phyloP scores from a whole-genome alignment of 2,888 invertebrate species.

The Trachelus tabidus region DNA sequence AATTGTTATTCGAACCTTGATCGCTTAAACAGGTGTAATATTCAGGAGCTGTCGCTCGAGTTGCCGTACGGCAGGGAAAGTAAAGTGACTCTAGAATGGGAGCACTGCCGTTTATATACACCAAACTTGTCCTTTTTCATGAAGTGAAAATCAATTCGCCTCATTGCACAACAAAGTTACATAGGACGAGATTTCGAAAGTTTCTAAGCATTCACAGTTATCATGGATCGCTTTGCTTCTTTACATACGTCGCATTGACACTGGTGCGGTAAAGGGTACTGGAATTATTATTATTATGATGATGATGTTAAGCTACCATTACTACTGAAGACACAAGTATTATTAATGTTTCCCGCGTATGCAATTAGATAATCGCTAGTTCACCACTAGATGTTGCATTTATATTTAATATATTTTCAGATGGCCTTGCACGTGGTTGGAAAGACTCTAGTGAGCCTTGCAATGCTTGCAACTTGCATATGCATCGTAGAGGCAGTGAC shows the following conservation, averaged over 20 bases:
- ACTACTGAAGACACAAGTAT: not conserved
- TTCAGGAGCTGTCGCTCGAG: not conserved
- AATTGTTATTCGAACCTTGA: not conserved
- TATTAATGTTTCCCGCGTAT: not conserved
- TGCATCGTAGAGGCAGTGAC: slow-evolving; percentile 24
- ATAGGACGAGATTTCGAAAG: not conserved
- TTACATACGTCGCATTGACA: not conserved
- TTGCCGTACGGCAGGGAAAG: not conserved
- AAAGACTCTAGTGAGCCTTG: slow-evolving; percentile 33
- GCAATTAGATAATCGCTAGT: not conserved
- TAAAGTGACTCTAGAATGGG: slow-evolving; percentile 6
- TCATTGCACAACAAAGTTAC: not conserved
- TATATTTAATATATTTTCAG: slow-evolving; percentile 29
- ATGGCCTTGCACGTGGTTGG: slow-evolving; percentile 25
- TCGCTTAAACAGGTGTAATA: not conserved
- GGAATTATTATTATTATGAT: not conserved
- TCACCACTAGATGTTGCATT: not conserved
- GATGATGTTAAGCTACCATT: not conserved
- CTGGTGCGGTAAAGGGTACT: not conserved
- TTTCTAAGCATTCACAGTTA: not conserved
- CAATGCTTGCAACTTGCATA: slow-evolving; percentile 32
- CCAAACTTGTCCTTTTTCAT: slow-evolving; percentile 3
- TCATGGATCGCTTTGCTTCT: not conserved
- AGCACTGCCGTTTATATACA: not conserved
- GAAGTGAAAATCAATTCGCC: slow-evolving; percentile 10